phyloP scores from a whole-genome alignment of 2,888 invertebrate species.

The Eremobia ochroleuca region DNA sequence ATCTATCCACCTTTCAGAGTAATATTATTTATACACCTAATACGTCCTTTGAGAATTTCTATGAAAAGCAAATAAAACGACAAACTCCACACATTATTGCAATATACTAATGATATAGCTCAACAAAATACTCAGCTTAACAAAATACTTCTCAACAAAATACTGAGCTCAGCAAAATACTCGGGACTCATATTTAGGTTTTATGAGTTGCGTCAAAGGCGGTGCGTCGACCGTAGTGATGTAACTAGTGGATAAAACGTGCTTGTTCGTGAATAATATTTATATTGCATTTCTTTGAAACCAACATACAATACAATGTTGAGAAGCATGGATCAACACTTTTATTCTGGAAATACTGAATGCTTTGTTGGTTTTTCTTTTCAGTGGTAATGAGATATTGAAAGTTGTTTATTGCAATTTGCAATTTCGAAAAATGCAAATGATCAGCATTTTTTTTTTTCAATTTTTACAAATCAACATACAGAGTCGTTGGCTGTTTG shows the following conservation, averaged over 20 bases:
- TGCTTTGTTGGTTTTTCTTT: neutral
- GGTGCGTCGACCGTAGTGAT: neutral
- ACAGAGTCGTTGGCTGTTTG: neutral
- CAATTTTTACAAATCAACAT: neutral
- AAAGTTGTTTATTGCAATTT: neutral
- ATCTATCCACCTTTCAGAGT: neutral
- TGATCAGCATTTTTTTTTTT: no score
- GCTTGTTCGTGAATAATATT: slow-evolving; percentile 17
- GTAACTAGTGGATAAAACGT: slow-evolving; percentile 34
- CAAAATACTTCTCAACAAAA: slow-evolving; percentile 22
- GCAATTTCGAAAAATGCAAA: neutral
- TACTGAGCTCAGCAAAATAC: slow-evolving; percentile 30
- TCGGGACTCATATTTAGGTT: slow-evolving; percentile 38
- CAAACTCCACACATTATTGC: slow-evolving; percentile 9
- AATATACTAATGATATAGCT: slow-evolving; percentile 11
- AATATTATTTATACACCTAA: neutral
- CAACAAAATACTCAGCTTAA: slow-evolving; percentile 24
- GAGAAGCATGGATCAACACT: neutral
- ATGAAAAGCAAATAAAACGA: slow-evolving; percentile 3
- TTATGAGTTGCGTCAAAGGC: slow-evolving; percentile 24
- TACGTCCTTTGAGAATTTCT: slow-evolving; percentile 11
- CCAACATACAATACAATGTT: neutral
- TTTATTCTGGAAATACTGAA: neutral
- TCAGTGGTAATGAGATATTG: neutral
- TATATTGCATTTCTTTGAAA: slow-evolving; percentile 18